Evolutionary conservation across 2,888 invertebrate genomes (phyloP), one percentile per base, ranked within the genome.

Genomic region (Ichneumoninae sp.): DNA sequence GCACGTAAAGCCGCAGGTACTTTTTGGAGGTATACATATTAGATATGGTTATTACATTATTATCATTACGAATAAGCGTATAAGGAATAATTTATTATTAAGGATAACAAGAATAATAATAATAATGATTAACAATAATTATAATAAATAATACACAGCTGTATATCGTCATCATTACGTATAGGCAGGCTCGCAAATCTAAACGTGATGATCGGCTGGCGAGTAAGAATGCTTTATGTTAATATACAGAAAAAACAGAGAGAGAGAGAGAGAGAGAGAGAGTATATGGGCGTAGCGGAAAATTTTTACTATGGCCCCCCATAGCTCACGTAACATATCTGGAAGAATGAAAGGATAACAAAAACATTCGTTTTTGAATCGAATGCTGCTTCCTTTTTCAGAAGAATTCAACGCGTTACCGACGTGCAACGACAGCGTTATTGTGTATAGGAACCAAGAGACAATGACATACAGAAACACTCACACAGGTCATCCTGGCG

Each of bases 181-280:
- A 81, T 88, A 86, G 82, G 71, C 84, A 87, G 84, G 88, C 87
- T 89, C 87, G 84, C 86, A 83, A 88, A 85, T 86, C 84, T 86
- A 84, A 89, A 86, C 82, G 86, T 87, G 88, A 89, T 87, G 84
- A 87, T 85, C 85, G 85, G 83, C 86, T 85, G 88, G 86, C 85
- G 83, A 86, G 85, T 81, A 86, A 85, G 84, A 88, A 87, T 88
- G 89, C 89, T 89, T 89, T 88, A 87, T 86, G 87, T 87, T 83
- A 84, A 68, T 80, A 78, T 60, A 52, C 75, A 72, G 36, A 71
- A 65, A 72, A 33, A 33, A 44, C 8, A 52, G 44, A 13, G 50
- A 70, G 26, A 33, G 36, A 40, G 30, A 70, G 26, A 33, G 36
- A 40, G 30, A 10, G 33, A 33, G 30, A 5, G 60, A 30, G 16